Evolutionary conservation across 2,113 vertebrate species (phyloP).

Genomic region (Charina bottae): DNA sequence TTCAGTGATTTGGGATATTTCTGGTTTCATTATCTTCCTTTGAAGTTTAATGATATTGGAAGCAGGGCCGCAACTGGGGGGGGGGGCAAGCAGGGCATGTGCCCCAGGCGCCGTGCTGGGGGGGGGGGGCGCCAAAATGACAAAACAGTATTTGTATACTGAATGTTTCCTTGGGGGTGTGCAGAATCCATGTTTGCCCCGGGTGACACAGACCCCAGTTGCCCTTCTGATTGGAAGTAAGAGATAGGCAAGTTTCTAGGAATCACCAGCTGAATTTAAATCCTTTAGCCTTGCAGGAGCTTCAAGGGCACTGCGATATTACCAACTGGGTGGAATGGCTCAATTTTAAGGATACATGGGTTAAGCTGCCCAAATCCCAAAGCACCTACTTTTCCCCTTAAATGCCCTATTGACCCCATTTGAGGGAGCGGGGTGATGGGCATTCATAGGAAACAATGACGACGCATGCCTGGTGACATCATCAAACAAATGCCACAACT

Average conservation of each 20-base stretch:
- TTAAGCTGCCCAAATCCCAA: neutral
- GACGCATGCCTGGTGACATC: neutral
- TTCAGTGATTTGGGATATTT: neutral
- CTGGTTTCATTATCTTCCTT: neutral
- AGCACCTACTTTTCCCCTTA: neutral
- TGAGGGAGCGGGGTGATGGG: neutral
- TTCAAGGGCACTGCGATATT: neutral
- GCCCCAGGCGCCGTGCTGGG: too few species aligned
- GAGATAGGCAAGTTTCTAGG: too few species aligned
- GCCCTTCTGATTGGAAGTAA: too few species aligned
- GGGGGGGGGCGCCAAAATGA: too few species aligned
- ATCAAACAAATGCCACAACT: neutral
- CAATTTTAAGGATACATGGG: neutral
- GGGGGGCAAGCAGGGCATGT: too few species aligned
- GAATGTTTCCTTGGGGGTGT: too few species aligned
- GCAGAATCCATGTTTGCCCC: too few species aligned
- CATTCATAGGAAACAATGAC: neutral
- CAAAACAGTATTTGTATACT: too few species aligned
- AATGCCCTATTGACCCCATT: neutral
- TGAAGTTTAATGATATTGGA: neutral
- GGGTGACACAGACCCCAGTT: too few species aligned
- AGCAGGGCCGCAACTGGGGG: too few species aligned
- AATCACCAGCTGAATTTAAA: too few species aligned
- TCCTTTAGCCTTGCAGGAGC: too few species aligned
- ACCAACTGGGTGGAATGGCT: neutral